phyloP scores from a whole-genome alignment of 23 tunicate genomes.

The Pegea sp. region DNA sequence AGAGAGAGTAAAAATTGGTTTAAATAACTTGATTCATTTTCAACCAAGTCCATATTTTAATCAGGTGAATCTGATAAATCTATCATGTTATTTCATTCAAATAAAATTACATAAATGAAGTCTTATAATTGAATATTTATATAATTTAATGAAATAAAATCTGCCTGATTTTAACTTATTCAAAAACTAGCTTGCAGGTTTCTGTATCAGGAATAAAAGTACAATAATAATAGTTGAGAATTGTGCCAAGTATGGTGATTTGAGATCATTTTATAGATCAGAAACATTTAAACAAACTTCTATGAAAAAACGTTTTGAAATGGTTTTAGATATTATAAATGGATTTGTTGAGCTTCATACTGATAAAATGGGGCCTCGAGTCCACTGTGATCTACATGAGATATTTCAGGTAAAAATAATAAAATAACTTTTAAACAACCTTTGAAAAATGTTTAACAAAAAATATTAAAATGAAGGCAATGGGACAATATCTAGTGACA shows the following conservation, averaged over 20 bases:
- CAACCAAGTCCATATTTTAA: constrained; percentile 36
- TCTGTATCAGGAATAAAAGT: constrained; percentile 10
- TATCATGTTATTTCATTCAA: no score
- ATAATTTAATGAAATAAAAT: no score
- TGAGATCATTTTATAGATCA: constrained; percentile 7
- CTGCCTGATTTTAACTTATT: no score
- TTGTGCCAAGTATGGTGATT: constrained; percentile 16
- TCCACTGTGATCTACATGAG: constrained; percentile 64
- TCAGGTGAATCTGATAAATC: constrained; percentile 8
- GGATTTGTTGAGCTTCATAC: constrained; percentile 34
- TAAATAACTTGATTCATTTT: constrained; percentile 10
- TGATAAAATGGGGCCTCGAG: constrained; percentile 19
- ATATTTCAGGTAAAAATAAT: constrained; percentile 24
- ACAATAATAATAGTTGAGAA: constrained; percentile 24
- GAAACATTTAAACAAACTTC: background rate
- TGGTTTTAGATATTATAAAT: constrained; percentile 31
- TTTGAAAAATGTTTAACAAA: background rate
- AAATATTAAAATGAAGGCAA: constrained; percentile 11
- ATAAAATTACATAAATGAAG: no score
- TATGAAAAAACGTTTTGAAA: constrained; percentile 5
- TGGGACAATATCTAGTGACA: constrained; percentile 31
- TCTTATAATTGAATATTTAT: no score
- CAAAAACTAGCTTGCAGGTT: constrained; percentile 22
- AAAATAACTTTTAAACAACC: background rate
- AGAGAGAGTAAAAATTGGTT: constrained; percentile 20